Percentiles rank a stretch among this genome's conserved stretches.
These are phyloP conservation scores for Callospermophilus lateralis DNA, from an alignment of 2,113 vertebrate genomes.

Conservation along the genomic window DNA sequence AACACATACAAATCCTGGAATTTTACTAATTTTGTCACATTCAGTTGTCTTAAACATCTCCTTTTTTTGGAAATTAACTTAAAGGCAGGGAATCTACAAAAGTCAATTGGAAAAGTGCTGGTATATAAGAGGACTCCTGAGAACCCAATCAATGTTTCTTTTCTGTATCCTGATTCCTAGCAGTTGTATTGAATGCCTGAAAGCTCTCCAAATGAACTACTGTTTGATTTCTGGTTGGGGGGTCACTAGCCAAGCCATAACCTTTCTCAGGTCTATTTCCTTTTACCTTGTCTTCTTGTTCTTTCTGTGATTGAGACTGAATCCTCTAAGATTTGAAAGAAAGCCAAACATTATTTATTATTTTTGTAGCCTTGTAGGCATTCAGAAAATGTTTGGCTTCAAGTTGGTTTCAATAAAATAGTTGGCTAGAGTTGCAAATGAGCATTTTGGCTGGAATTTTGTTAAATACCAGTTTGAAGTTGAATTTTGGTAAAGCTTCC, in stretches of 20 bases:
- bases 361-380: slow-evolving; percentile 75
- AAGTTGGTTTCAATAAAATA: slow-evolving; percentile 77
- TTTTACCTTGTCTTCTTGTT: slow-evolving; percentile 58
- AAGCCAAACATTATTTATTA: slow-evolving; percentile 76
- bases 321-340: slow-evolving; percentile 59
- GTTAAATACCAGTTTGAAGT: slow-evolving; percentile 75
- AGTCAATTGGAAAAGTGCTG: not conserved
- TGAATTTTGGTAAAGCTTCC: slow-evolving; percentile 78
- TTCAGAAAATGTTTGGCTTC: slow-evolving; percentile 79
- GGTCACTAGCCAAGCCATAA: not conserved
- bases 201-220: not conserved
- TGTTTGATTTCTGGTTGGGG: not conserved
- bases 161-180: not conserved
- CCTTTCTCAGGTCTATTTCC: not conserved
- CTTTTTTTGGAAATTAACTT: slow-evolving; percentile 59
- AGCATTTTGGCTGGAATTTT: slow-evolving; percentile 79
- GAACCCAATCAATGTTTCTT: not conserved
- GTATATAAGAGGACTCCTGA: not conserved
- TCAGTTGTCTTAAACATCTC: not conserved
- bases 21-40: slow-evolving; percentile 25
- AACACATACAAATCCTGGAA: not conserved
- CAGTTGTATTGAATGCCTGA: not conserved
- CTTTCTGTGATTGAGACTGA: slow-evolving; percentile 38
- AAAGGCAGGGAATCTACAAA: slow-evolving; percentile 44
- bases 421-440: slow-evolving; percentile 77